Evolutionary conservation across 2,888 invertebrate species (phyloP), one percentile per base, ranked within the genome.

Genomic region (Chorisops tibialis): DNA sequence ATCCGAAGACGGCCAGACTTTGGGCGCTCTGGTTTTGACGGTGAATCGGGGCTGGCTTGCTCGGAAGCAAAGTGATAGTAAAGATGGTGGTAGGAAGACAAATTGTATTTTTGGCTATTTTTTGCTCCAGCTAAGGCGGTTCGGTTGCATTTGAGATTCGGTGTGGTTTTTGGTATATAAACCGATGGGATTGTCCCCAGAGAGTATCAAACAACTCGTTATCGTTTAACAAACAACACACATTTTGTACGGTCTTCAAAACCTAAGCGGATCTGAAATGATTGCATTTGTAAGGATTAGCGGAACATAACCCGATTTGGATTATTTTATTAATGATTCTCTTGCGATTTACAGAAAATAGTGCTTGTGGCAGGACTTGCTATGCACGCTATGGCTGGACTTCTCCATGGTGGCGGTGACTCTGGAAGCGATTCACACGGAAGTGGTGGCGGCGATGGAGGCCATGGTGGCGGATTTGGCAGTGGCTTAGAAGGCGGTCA

Each of bases 271-370:
- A 22, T 41, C 41, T 24, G 43, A 62, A 64, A 64, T 64, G 64
- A 64, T 64, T 54, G 64, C 64, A 52, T 64, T 64, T 56, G 64
- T 64, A 64, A 64, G 64, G 59, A 62, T 48, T 14, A 35, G 2
- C 30, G 16, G 19, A 49, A 52, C 41, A n/a, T n/a, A 52, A 59
- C 43, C 19, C 22, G 14, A 16, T 24, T 43, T 30, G 45, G 45
- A 45, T 45, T 41, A 14, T 41, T 41, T 41, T 11, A 41, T 16
- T 41, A 16, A 41, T 35, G 16, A 18, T 54, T 21, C 14, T 51
- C 41, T 60, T 30, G 38, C 38, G 6, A 14, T 41, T 64, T 64
- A 47, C 47, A 64, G 64, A 64, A 62, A 59, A 39, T 62, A 22
- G 49, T 64, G 12, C 35, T 64, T 18, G 49, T 64, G 14, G 56